phyloP scores from a whole-genome alignment of 2,113 vertebrate species.

The Microtus oregoni region DNA sequence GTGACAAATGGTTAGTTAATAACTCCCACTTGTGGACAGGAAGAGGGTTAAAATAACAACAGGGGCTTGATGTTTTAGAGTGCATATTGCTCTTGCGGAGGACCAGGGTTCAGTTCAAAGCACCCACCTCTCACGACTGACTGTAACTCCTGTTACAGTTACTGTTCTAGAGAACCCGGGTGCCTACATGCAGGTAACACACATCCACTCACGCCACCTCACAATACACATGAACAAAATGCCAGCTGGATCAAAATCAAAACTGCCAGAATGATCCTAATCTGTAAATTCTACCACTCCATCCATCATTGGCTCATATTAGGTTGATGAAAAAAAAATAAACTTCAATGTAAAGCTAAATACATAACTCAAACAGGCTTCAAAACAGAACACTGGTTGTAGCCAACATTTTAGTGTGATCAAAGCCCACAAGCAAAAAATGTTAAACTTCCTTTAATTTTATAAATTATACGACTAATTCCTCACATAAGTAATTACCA shows the following conservation, averaged over 20 bases:
- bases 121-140: background rate
- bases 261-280: background rate
- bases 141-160: background rate
- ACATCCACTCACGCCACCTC: too few relatives aligned
- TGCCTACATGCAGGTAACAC: background rate
- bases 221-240: background rate
- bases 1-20: background rate
- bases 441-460: constrained; percentile 55
- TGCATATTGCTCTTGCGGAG: background rate
- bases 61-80: background rate
- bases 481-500: constrained; percentile 61
- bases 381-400: background rate
- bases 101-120: background rate
- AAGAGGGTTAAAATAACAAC: background rate
- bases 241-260: background rate
- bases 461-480: constrained; percentile 47
- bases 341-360: background rate
- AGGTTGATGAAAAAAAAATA: background rate
- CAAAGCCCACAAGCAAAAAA: background rate
- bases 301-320: background rate
- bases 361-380: background rate
- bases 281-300: background rate
- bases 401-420: background rate
- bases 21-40: background rate
- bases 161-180: background rate